These are phyloP conservation scores for Monomorium pharaonis DNA, from an alignment of 1,140 invertebrate genomes.

Conservation along the genomic window DNA sequence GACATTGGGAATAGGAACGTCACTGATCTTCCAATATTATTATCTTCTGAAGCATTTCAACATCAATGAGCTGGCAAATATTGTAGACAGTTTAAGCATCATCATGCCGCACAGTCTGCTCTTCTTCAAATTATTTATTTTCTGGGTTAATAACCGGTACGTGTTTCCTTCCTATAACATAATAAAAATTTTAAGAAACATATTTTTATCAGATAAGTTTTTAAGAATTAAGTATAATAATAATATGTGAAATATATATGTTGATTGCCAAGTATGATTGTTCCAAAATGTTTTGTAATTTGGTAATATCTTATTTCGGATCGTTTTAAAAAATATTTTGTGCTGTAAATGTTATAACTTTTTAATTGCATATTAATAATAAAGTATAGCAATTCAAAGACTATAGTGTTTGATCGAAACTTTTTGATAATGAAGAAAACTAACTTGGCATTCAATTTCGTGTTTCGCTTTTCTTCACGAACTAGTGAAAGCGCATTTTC, in stretches of 20 bases:
- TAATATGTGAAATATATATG: neutral
- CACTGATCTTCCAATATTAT: slow-evolving; percentile 57
- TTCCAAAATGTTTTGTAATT: neutral
- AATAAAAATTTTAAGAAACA: neutral
- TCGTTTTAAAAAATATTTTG: neutral
- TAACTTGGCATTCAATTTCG: neutral
- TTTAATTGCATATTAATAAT: neutral
- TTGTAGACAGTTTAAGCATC: slow-evolving; percentile 56
- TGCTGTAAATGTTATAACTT: neutral
- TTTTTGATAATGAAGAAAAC: neutral
- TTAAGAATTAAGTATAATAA: neutral
- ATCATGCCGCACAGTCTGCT: slow-evolving; percentile 50
- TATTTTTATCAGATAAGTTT: neutral
- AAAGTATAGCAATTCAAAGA: neutral
- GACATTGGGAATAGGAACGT: slow-evolving; percentile 10
- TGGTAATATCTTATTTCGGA: neutral
- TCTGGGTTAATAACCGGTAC: slow-evolving; percentile 62
- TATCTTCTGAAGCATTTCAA: slow-evolving; percentile 40
- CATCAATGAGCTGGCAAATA: neutral
- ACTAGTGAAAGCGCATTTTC: neutral
- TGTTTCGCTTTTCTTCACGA: neutral
- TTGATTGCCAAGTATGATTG: neutral
- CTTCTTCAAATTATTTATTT: slow-evolving; percentile 50
- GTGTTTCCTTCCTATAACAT: neutral
- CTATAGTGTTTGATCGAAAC: neutral